Evolutionary conservation across 2,113 vertebrate species (phyloP), one percentile per base, ranked within the genome.

Genomic region (Saiga tatarica): DNA sequence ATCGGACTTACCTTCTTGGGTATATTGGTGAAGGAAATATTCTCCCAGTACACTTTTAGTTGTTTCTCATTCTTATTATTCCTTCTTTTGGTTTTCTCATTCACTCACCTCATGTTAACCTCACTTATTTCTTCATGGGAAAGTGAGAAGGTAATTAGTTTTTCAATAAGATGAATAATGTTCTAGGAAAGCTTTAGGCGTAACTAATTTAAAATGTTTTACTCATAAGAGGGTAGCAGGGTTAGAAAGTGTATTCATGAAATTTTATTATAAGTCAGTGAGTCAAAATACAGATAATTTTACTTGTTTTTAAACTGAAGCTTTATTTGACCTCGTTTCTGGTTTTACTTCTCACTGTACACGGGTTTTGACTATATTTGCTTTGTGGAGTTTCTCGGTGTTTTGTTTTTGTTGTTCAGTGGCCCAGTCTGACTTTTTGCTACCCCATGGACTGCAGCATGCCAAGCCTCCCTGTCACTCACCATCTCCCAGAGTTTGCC

Each of bases 111-210:
- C 88, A 76, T 83, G 33, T 84, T 97, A 91, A 87, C 62, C 33
- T 82, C 50, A 62, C 52, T 89, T 91, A 76, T 36, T 91, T 45
- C 21, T 47, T 83, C 33, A 33, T 92, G 71, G 21, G 33, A 91
- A 94, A 78, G 28, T 47, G 47, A 96, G 36, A 78, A 94, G 30
- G 23, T 87, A 89, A 74, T 94, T 92, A 47, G 81, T 84, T 97
- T 97, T 52, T 93, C 45, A 71, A n/a, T 96, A 95, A 87, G 81
- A 95, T 92, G 71, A 91, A 7, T 76, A 64, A 67, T 71, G 1
- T 84, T 95, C 59, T 78, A 87, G 36, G 91, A 67, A 86, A 60
- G 23, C 8, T 78, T 93, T 60, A 87, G 57, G 21, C 36, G 8
- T 86, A 28, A 15, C 19, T 97, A 78, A 91, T 52, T 6, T 91